Percentiles rank a stretch among this genome's conserved stretches.
Evolutionary conservation across 2,888 invertebrate genomes (phyloP).

Genomic region (Gasteruption jaculator): DNA sequence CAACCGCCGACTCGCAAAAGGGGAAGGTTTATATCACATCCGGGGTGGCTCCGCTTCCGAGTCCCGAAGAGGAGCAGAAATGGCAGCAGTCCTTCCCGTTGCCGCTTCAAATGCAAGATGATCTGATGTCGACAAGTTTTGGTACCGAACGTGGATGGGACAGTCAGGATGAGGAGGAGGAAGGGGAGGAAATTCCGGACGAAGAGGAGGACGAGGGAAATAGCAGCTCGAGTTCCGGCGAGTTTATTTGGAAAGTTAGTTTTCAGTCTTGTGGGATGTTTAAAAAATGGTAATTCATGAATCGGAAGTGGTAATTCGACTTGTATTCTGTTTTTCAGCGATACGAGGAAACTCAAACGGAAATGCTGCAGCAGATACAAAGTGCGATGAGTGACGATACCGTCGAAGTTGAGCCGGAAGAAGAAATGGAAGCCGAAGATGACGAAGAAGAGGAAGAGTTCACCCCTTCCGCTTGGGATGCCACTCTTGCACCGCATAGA

Average conservation of each 20-base stretch:
- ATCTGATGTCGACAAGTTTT: constrained; percentile 52
- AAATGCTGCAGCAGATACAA: constrained; percentile 27
- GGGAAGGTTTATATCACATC: constrained; percentile 24
- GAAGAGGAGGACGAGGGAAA: constrained; percentile 53
- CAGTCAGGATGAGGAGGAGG: constrained; percentile 56
- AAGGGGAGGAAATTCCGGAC: constrained; percentile 45
- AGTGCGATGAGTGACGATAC: constrained; percentile 20
- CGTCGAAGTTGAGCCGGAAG: constrained; percentile 54
- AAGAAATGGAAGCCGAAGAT: constrained; percentile 56
- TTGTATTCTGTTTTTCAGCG: constrained; percentile 26
- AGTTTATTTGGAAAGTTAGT: constrained; percentile 75
- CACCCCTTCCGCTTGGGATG: constrained; percentile 79
- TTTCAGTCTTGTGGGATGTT: constrained; percentile 1
- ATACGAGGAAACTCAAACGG: constrained; percentile 34
- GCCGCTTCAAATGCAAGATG: constrained; percentile 42
- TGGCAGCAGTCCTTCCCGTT: constrained; percentile 42
- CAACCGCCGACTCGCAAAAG: constrained; percentile 17
- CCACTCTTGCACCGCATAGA: constrained; percentile 70
- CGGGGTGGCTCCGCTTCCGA: constrained; percentile 43
- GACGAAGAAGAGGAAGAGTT: constrained; percentile 67
- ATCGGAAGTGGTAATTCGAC: not conserved
- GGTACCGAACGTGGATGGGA: constrained; percentile 65
- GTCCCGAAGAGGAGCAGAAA: constrained; percentile 47
- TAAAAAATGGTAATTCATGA: constrained; percentile 1
- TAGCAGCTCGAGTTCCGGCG: constrained; percentile 66